Evolutionary conservation across 1,140 invertebrate species (phyloP), one percentile per base, ranked within the genome.

Genomic region (Rhyacophila brunnea): DNA sequence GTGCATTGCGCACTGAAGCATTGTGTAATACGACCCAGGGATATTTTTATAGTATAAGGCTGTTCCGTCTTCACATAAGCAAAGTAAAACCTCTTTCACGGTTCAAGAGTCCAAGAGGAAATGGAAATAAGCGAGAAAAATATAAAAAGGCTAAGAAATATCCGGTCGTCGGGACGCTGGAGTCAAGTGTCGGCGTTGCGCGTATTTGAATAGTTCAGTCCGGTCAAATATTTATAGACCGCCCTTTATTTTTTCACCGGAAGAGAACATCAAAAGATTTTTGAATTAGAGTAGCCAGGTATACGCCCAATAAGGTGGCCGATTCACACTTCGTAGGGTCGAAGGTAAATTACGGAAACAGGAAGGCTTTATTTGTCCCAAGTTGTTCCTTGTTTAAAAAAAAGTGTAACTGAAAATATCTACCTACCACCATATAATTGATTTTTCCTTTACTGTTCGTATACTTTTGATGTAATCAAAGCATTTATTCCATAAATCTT

Each of bases 51-150:
- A 54, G 44, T 36, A 60, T 42, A 52, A 28, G 38, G 14, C 46
- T 23, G 36, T 38, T 40, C 42, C 47, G 47, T 52, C 28, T 28
- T 44, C 52, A 35, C 52, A 42, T 54, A 46, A 46, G 52, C 42
- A 54, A 54, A 54, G 52, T 46, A 50, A 54, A 52, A 52, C 53
- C 60, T 60, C 47, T 52, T 57, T 62, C 53, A 52, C 53, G 60
- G 60, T 46, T 18, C 50, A 46, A 32, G 15, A 56, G 50, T 23
- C 18, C 36, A 0, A 20, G 43, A 57, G 60, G 60, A 62, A 56
- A 52, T 62, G 60, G 60, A 52, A 62, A 55, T 62, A 62, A 62
- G 60, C 56, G 53, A 55, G 60, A 62, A 47, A 60, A 57, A 57
- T 62, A 57, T 49, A 45, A 57, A 28, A 50, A 35, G 36, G 50